phyloP scores from a whole-genome alignment of 2,888 invertebrate genomes.

The Synanthedon myopaeformis region DNA sequence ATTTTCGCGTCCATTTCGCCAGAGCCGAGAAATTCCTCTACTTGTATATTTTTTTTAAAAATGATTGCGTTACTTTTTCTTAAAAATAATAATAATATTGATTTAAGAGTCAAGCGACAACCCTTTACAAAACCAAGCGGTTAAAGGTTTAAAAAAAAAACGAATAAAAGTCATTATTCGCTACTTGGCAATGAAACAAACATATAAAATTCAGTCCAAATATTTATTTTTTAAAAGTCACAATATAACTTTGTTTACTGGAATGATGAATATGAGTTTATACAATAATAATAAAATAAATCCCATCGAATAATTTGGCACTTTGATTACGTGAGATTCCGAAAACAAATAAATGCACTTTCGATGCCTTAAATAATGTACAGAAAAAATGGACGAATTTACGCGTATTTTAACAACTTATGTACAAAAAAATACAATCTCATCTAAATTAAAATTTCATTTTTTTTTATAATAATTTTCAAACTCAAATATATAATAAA shows the following conservation, averaged over 20 bases:
- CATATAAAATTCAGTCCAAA: conserved; percentile 54
- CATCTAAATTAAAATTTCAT: conserved; percentile 17
- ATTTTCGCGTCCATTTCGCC: too few relatives aligned
- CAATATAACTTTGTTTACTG: conserved; percentile 45
- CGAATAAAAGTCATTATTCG: too few relatives aligned
- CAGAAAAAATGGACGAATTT: conserved; percentile 39
- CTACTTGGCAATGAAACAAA: conserved; percentile 14
- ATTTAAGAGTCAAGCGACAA: too few relatives aligned
- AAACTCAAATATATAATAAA: background rate
- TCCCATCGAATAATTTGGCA: conserved; percentile 52
- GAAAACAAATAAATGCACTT: conserved; percentile 48
- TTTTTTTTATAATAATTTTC: background rate
- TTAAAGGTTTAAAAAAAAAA: too few relatives aligned
- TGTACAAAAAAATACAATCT: conserved; percentile 58
- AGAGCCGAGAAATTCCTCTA: too few relatives aligned
- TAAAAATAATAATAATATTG: too few relatives aligned
- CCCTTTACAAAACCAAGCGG: too few relatives aligned
- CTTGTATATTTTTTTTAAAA: too few relatives aligned
- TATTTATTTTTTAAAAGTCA: conserved; percentile 47
- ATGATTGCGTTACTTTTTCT: too few relatives aligned
- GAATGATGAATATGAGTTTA: conserved; percentile 46
- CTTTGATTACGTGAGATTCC: conserved; percentile 49
- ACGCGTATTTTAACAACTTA: conserved; percentile 41
- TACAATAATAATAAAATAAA: conserved; percentile 27
- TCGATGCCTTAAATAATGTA: conserved; percentile 31